Evolutionary conservation across 53 echinoderm and acorn worm species (phyloP), one percentile per base, ranked within the genome.

Genomic region (Echinarachnius parma): DNA sequence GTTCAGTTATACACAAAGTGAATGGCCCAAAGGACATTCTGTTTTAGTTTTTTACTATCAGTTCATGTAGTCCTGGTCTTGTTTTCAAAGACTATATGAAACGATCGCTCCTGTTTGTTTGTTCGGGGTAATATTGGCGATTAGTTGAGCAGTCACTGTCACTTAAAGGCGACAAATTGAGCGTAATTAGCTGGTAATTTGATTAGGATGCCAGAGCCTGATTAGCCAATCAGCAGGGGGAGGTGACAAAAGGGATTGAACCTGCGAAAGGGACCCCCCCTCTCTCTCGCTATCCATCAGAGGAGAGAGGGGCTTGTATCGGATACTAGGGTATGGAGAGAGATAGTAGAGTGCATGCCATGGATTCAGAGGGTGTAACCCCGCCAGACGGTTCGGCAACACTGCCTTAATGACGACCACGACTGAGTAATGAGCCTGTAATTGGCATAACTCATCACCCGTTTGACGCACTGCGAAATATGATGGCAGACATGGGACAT

Each of bases 141-240:
- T 20, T 52, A 11, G 39, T 39, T 72, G 30, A 15, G 33, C 74
- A 57, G 57, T 72, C 57, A 13, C 74, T 57, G 57, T 28, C 42
- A 56, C 35, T 37, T 56, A 72, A 72, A 56, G 45, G 57, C 56
- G 57, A 39, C 74, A 72, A 56, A 72, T 72, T 57, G 56, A 37
- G 30, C 74, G 39, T 72, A 72, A 72, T 72, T 72, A 72, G 55
- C 74, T 22, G 39, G 21, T 72, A 56, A 72, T 72, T 72, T 42
- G 39, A 72, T 72, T 56, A 72, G 55, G 74, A 56, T n/a, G n/a
- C n/a, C n/a, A n/a, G n/a, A n/a, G n/a, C n/a, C n/a, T n/a, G n/a
- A n/a, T n/a, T n/a, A n/a, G n/a, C n/a, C n/a, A n/a, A n/a, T n/a
- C n/a, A n/a, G n/a, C n/a, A n/a, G 42, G 42, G 13, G 7, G 7